Percentiles rank a stretch among this genome's conserved stretches.
phyloP scores from a whole-genome alignment of 1,140 invertebrate species.

The Riptortus pedestris region DNA sequence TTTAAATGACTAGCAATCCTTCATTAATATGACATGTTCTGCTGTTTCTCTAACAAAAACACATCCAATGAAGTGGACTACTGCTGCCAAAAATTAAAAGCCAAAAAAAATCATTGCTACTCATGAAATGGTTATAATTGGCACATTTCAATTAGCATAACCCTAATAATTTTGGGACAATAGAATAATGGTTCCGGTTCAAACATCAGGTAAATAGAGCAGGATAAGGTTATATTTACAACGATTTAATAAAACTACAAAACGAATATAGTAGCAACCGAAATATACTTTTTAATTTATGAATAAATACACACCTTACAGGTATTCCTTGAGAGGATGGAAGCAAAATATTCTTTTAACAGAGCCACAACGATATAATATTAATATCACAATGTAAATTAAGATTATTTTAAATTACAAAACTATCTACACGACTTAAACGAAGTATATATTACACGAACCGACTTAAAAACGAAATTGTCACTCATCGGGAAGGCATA shows the following conservation, averaged over 20 bases:
- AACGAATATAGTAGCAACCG: background rate
- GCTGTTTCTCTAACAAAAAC: no score
- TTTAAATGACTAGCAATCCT: no score
- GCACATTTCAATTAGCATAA: no score
- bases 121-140: no score
- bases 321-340: background rate
- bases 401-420: background rate
- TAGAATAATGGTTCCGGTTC: no score
- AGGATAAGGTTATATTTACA: background rate
- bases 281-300: background rate
- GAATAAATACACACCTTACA: constrained; percentile 1
- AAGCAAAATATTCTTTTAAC: background rate
- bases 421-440: constrained; percentile 4
- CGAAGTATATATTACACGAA: background rate
- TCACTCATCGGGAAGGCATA: constrained; percentile 12
- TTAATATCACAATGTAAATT: constrained; percentile 10
- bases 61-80: no score
- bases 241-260: background rate
- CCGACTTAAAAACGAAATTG: constrained; percentile 6
- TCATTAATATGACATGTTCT: no score
- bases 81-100: no score
- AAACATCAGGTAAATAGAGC: no score
- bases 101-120: no score
- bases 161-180: no score
- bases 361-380: constrained; percentile 6